phyloP scores from a whole-genome alignment of 1,140 invertebrate species.

The Atta cephalotes region DNA sequence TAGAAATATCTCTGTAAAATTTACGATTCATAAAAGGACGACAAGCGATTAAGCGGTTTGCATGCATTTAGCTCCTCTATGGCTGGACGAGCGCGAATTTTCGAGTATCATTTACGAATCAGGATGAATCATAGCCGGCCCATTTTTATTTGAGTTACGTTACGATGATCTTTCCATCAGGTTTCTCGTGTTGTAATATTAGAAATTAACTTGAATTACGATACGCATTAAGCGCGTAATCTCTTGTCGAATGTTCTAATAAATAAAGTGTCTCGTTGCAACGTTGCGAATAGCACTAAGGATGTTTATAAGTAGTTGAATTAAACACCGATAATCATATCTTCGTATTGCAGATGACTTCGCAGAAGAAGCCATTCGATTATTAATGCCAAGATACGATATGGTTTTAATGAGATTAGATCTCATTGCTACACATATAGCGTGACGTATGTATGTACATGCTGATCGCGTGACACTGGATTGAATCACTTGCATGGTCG shows the following conservation, averaged over 20 bases:
- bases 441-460: neutral
- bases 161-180: neutral
- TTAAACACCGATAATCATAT: slow-evolving; percentile 14
- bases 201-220: slow-evolving; percentile 10
- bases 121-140: neutral
- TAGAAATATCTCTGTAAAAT: slow-evolving; percentile 46
- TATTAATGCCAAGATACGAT: slow-evolving; percentile 55
- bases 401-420: slow-evolving; percentile 59
- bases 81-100: slow-evolving; percentile 1
- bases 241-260: neutral
- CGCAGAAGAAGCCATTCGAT: slow-evolving; percentile 35
- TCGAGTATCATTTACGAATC: slow-evolving; percentile 27
- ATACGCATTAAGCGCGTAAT: neutral
- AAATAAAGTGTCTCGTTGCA: slow-evolving; percentile 32
- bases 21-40: slow-evolving; percentile 58
- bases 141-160: slow-evolving; percentile 24
- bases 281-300: neutral
- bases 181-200: slow-evolving; percentile 10
- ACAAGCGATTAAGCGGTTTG: neutral
- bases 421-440: slow-evolving; percentile 33
- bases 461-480: slow-evolving; percentile 35
- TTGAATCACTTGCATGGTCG: neutral
- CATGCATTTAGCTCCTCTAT: slow-evolving; percentile 40
- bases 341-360: neutral
- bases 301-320: slow-evolving; percentile 21